Evolutionary conservation across 2,113 vertebrate genomes (phyloP), one percentile per base, ranked within the genome.

Genomic region (Phocoena phocoena): DNA sequence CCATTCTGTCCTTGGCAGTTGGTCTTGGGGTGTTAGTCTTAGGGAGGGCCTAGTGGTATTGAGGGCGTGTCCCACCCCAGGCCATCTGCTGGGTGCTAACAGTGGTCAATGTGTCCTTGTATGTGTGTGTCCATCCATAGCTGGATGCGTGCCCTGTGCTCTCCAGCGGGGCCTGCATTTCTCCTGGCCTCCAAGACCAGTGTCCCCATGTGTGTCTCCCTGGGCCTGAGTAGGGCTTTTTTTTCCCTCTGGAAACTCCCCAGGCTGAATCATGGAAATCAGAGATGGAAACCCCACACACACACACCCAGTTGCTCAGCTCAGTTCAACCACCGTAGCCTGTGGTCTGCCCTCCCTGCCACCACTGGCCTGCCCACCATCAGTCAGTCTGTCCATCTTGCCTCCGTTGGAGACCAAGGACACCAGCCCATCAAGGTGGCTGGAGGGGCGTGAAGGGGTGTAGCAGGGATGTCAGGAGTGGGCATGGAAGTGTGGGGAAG

Each of bases 191-290:
- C 92, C 31, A 68, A 74, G 71, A 50, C 77, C 79, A 47, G 6
- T 71, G 63, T 85, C 81, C 53, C 85, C 2, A 0, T 73, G 55
- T 81, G 60, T 20, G 9, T 93, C 84, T 96, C 26, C 53, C 71
- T 79, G 26, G 88, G n/a, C 63, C 50, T 63, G 55, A 83, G 41
- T 6, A 3, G 91, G 79, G 18, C 68, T 93, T 96, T 63, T 60
- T 41, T 79, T 55, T 36, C 89, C 47, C 63, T 88, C 70, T 97
- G 93, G 92, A 98, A 97, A 97, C 96, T 96, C 95, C 94, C 95
- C 38, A 84, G 95, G 70, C 53, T 95, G 93, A 97, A 95, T 97
- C 93, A 97, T 90, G 82, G 86, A 88, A 92, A 94, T 96, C 58
- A 88, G 90, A 97, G 89, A 92, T 1, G 41, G 80, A 79, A 68